phyloP scores from a whole-genome alignment of 2,113 vertebrate genomes.

The Pterocles burchelli region DNA sequence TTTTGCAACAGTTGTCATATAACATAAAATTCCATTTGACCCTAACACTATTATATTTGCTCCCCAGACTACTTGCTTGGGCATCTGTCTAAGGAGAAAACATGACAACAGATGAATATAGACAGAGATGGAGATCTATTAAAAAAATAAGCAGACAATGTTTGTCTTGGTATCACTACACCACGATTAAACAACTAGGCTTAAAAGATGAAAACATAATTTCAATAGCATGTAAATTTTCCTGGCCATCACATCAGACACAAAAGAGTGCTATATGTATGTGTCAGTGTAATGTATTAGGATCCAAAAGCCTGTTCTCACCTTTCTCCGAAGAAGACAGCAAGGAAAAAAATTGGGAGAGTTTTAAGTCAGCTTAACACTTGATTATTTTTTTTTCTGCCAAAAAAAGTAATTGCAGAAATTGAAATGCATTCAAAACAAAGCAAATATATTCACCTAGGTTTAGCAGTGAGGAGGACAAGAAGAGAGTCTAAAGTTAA shows the following conservation, averaged over 20 bases:
- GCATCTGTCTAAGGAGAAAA: background rate
- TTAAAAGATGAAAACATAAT: background rate
- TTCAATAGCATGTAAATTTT: background rate
- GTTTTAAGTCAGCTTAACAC: background rate
- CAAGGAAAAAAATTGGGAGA: background rate
- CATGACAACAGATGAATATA: background rate
- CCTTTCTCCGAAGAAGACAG: background rate
- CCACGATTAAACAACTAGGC: background rate
- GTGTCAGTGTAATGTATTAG: background rate
- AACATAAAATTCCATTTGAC: background rate
- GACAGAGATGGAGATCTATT: background rate
- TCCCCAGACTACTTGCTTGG: background rate
- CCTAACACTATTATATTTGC: background rate
- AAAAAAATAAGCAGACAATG: background rate
- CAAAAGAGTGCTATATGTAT: background rate
- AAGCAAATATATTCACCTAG: background rate
- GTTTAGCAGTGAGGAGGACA: background rate
- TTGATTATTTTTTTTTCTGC: background rate
- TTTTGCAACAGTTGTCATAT: background rate
- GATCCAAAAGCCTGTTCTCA: background rate
- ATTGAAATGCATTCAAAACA: background rate
- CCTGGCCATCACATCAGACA: background rate
- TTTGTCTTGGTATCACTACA: background rate
- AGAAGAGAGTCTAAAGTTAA: background rate
- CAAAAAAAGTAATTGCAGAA: background rate